Evolutionary conservation across 2,797 vertebrate species (phyloP).

Genomic region (Limnodromus scolopaceus): DNA sequence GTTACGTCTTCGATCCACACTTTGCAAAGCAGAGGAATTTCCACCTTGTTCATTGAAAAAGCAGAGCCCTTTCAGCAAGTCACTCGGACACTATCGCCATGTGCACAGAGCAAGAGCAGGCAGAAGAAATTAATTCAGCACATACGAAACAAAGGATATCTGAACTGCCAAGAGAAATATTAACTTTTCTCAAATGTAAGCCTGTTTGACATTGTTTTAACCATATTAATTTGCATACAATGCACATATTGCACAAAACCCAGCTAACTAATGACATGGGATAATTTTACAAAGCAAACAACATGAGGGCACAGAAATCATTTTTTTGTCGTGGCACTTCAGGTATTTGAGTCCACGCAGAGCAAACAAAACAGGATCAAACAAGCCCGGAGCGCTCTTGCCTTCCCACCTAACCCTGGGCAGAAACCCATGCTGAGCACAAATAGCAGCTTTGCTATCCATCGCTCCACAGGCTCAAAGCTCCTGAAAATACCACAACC

Average conservation of each 20-base stretch:
- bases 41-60: neutral
- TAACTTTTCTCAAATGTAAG: constrained; percentile 2
- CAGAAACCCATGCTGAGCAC: neutral
- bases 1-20: rapidly evolving
- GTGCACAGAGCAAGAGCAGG: neutral
- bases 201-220: neutral
- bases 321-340: neutral
- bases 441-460: neutral
- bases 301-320: neutral
- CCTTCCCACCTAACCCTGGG: neutral
- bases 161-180: constrained; percentile 44
- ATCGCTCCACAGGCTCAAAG: neutral
- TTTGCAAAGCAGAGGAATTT: neutral
- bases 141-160: neutral
- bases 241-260: neutral
- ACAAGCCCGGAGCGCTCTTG: neutral
- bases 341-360: neutral
- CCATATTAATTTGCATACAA: constrained; percentile 39
- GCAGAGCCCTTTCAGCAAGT: neutral
- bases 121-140: constrained; percentile 16
- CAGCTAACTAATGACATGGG: neutral
- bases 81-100: rapidly evolving
- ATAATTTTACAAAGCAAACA: neutral
- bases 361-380: neutral
- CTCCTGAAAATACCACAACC: neutral